These are phyloP conservation scores for Rotaria sp. DNA, from an alignment of 2,888 invertebrate genomes.

Conservation along the genomic window DNA sequence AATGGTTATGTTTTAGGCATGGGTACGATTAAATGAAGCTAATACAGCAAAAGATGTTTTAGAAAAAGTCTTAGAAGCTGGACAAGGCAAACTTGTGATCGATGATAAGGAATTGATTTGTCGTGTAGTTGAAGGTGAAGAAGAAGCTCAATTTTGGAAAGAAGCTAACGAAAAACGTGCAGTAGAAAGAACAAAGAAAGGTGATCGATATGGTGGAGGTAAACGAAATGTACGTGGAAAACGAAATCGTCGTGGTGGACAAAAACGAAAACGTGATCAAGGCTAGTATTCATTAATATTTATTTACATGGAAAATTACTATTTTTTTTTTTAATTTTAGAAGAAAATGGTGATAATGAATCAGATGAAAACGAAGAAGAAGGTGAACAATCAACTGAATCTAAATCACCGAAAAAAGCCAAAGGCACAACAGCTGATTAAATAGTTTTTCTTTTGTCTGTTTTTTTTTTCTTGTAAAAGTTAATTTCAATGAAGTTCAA, in stretches of 20 bases:
- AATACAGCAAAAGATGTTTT: slow-evolving; percentile 42
- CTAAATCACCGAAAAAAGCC: no score
- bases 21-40: slow-evolving; percentile 42
- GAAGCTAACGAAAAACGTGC: slow-evolving; percentile 26
- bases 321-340: no score
- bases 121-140: slow-evolving; percentile 43
- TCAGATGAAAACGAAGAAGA: no score
- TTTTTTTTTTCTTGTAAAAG: no score
- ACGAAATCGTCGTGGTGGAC: background rate
- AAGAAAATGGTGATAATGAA: no score
- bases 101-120: slow-evolving; percentile 41
- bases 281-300: background rate
- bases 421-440: no score
- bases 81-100: slow-evolving; percentile 42
- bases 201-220: background rate
- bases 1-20: slow-evolving; percentile 36
- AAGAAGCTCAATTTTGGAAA: slow-evolving; percentile 25
- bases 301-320: no score
- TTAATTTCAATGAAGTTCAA: no score
- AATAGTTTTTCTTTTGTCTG: no score
- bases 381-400: no score
- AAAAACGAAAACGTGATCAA: slow-evolving; percentile 16
- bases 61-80: slow-evolving; percentile 41
- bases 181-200: background rate
- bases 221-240: background rate